Conservation (phyloP, 1,140 invertebrate genomes). For the Stegodyphus dumicola region DNA sequence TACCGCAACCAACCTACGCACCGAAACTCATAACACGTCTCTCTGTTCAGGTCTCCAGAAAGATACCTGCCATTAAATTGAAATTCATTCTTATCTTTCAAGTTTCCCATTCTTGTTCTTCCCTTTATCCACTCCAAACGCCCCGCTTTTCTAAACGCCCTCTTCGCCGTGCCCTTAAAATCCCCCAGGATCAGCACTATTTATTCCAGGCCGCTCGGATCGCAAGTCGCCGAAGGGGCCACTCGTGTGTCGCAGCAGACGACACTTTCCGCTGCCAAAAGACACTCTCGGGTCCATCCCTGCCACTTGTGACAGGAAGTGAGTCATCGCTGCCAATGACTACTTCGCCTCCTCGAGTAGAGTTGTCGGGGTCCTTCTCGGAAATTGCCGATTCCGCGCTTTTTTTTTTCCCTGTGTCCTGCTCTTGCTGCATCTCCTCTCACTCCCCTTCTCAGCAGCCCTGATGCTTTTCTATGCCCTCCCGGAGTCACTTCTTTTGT, state of each 20-base stretch:
- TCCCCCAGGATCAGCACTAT: conserved; percentile 15
- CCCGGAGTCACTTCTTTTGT: no score
- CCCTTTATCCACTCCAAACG: no score
- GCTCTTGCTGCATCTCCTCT: background rate
- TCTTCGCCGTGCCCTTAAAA: background rate
- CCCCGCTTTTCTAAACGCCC: background rate
- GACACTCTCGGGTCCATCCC: conserved; percentile 8
- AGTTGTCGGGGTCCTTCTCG: conserved; percentile 16
- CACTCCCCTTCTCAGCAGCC: no score
- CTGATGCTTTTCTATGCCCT: no score
- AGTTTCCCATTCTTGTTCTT: no score
- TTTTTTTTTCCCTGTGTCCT: no score
- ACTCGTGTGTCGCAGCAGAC: background rate
- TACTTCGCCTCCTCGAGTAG: background rate
- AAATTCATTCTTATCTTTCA: no score
- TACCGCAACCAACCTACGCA: no score
- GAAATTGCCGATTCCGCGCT: conserved; percentile 13
- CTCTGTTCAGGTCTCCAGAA: no score
- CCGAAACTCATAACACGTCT: no score
- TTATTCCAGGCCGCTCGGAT: background rate
- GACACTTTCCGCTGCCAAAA: conserved; percentile 20
- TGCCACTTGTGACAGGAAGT: conserved; percentile 11
- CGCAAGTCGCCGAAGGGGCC: background rate
- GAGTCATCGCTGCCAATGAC: conserved; percentile 22
- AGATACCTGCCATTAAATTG: no score